These are phyloP conservation scores for Chrysodeixis includens DNA, from an alignment of 2,888 invertebrate species.

Conservation along the genomic window DNA sequence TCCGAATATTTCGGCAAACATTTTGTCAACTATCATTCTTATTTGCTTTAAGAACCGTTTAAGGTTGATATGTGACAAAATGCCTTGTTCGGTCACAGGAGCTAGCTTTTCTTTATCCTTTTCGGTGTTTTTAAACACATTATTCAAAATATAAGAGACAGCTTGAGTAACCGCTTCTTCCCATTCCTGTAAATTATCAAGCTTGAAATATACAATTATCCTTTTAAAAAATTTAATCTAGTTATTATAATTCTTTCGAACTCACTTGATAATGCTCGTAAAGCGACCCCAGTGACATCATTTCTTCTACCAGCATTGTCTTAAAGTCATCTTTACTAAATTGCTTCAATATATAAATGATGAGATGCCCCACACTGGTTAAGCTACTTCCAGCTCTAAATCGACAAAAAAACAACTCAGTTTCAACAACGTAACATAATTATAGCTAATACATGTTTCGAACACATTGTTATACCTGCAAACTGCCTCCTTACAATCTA, in stretches of 20 bases:
- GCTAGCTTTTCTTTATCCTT: constrained; percentile 90
- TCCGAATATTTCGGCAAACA: constrained; percentile 66
- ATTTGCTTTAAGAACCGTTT: constrained; percentile 83
- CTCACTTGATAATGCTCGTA: constrained; percentile 82
- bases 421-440: background rate
- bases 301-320: constrained; percentile 79
- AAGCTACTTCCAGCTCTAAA: constrained; percentile 78
- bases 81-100: constrained; percentile 84
- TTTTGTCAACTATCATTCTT: constrained; percentile 76
- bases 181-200: constrained; percentile 90
- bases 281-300: constrained; percentile 76
- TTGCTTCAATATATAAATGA: constrained; percentile 72
- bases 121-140: constrained; percentile 90
- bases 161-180: constrained; percentile 93
- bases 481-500: constrained; percentile 77
- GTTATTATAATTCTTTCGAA: constrained; percentile 14
- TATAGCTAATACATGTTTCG: background rate
- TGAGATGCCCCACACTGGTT: constrained; percentile 73
- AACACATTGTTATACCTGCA: constrained; percentile 65
- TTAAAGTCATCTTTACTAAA: constrained; percentile 72
- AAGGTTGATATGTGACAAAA: constrained; percentile 80
- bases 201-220: no score
- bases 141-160: constrained; percentile 91
- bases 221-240: no score
- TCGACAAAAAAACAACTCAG: constrained; percentile 33